Evolutionary conservation across 2,113 vertebrate genomes (phyloP).

Genomic region (Chlorodrepanis virens): DNA sequence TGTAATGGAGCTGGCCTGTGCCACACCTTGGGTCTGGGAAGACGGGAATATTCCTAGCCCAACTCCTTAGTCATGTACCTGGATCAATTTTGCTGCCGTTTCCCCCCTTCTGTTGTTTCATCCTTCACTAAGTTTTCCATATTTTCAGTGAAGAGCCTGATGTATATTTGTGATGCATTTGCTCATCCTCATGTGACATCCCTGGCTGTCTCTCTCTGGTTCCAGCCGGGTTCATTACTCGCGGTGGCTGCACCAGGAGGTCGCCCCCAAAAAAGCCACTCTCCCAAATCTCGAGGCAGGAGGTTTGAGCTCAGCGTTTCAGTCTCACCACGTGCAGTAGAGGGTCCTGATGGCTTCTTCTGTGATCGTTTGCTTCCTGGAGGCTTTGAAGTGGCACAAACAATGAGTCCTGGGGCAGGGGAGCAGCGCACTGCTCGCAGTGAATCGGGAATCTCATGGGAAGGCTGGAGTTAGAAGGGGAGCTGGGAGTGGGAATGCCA

Average conservation of each 20-base stretch:
- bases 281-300: background rate
- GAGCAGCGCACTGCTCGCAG: background rate
- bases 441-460: background rate
- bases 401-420: background rate
- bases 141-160: constrained; percentile 19
- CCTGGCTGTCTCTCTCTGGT: background rate
- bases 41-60: background rate
- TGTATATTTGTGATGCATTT: background rate
- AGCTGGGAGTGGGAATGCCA: background rate
- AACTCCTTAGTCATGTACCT: background rate
- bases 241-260: background rate
- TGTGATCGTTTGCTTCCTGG: background rate
- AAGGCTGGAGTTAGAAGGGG: background rate
- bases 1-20: background rate
- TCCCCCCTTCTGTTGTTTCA: background rate
- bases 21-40: background rate
- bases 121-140: constrained; percentile 11
- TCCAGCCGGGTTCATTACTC: constrained; percentile 14
- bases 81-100: constrained; percentile 19
- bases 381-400: background rate
- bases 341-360: background rate
- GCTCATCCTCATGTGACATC: constrained; percentile 11
- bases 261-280: background rate
- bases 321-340: background rate
- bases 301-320: background rate